A percentile compares a stretch with the other conserved stretches of the same genome.
phyloP scores from a whole-genome alignment of 2,797 vertebrate species.

The Coilia nasus region DNA sequence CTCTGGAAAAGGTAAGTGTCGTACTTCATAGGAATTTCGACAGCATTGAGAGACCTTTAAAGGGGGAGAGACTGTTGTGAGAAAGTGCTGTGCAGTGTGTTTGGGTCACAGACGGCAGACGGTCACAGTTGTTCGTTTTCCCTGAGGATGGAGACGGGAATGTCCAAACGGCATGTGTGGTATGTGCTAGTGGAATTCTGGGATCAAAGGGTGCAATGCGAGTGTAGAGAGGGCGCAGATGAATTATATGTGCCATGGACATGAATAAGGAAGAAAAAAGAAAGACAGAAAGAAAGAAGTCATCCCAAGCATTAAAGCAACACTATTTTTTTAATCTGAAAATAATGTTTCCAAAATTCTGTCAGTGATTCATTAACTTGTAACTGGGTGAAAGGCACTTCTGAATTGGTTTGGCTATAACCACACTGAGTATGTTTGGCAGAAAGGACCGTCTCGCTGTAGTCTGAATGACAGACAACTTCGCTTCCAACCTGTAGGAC shows the following conservation, averaged over 20 bases:
- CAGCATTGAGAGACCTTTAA: neutral
- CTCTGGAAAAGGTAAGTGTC: neutral
- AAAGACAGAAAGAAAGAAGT: neutral
- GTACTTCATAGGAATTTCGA: neutral
- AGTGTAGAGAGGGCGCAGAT: neutral
- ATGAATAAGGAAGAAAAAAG: neutral
- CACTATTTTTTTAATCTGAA: no score
- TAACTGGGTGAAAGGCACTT: no score
- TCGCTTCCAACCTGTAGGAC: no score
- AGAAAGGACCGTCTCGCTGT: no score
- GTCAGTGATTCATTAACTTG: no score
- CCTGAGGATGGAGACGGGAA: neutral
- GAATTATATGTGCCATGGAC: neutral
- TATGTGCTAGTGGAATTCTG: neutral
- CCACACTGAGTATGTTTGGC: no score
- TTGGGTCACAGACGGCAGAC: neutral
- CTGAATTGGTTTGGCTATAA: no score
- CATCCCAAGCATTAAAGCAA: no score
- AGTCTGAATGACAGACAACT: no score
- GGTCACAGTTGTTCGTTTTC: neutral
- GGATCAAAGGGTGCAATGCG: neutral
- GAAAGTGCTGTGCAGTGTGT: neutral
- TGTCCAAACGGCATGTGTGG: neutral
- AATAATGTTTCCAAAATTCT: no score
- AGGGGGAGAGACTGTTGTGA: neutral